Percentiles rank a stretch among this genome's conserved stretches.
Evolutionary conservation across 2,113 vertebrate genomes (phyloP).

Genomic region (Grammomys dolichurus): DNA sequence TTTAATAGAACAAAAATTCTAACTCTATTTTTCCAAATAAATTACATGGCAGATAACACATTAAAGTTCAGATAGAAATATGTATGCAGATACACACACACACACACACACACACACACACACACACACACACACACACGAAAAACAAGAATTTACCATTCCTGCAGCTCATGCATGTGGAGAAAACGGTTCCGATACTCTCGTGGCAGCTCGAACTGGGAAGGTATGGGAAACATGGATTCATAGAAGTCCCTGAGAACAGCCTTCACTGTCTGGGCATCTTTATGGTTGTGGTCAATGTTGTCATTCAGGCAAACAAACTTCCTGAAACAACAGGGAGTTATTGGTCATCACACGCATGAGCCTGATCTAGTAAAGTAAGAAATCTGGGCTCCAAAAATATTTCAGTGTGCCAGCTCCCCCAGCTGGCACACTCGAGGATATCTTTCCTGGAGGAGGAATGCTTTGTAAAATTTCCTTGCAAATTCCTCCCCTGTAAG

Average conservation of each 20-base stretch:
- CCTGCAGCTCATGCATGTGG: slow-evolving; percentile 96
- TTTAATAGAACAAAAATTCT: background rate
- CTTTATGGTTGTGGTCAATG: slow-evolving; percentile 98
- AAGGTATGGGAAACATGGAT: slow-evolving; percentile 97
- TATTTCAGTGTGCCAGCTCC: background rate
- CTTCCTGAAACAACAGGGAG: slow-evolving; percentile 89
- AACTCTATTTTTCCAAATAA: background rate
- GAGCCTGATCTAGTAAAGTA: background rate
- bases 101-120: background rate
- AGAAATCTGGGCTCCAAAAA: background rate
- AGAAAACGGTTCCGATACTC: slow-evolving; percentile 98
- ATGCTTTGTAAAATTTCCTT: background rate
- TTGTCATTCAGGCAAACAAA: slow-evolving; percentile 99
- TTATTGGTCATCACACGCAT: slow-evolving; percentile 49
- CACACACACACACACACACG: background rate
- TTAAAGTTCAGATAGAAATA: background rate
- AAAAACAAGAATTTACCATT: slow-evolving; percentile 89
- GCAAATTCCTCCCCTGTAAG: background rate
- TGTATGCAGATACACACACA: fast-evolving
- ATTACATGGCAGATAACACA: background rate
- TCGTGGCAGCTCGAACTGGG: slow-evolving; percentile 97
- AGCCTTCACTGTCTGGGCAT: slow-evolving; percentile 96
- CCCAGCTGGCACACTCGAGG: background rate
- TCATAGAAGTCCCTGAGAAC: slow-evolving; percentile 99
- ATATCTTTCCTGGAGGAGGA: background rate